Base-by-base conservation (phyloP, 2,797 vertebrate genomes). In the Rhodeus uyekii region DNA sequence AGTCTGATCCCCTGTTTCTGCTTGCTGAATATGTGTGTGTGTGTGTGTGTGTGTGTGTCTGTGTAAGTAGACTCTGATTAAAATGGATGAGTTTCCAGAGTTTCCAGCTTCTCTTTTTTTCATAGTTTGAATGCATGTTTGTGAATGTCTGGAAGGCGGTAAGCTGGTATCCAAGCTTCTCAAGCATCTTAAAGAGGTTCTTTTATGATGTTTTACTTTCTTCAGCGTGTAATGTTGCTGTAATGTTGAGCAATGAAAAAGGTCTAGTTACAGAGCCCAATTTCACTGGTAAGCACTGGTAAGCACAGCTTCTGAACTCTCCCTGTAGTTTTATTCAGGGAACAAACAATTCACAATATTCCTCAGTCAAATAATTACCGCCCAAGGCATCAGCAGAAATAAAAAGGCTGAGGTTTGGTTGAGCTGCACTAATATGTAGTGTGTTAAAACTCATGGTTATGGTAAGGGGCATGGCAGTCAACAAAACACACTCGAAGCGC, bases 81-180 rank as follows among this genome's bases (percentile, higher is more conserved):
- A 83, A 90, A 87, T 83, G 83, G 83, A 92, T 80, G 79, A 85
- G 80, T 73, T 68, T 65, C 32, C 34, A 46, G 24, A 73, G 53
- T 42, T 71, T 83, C 80, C 48, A 39, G 61, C n/a, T 65, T 65
- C 9, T 82, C 29, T 67, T 38, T 60, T n/a, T 81, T 42, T 39
- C 16, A 32, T 55, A 76, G 48, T 29, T 42, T 14, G 8, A 24
- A 18, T 60, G 6, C 19, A 1, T 67, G 55, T 53, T 60, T 39
- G 24, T 55, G n/a, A 13, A 55, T 55, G 53, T 58, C n/a, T 27
- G 53, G 22, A 55, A 55, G 53, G 53, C 1, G 34, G 27, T 18
- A 61, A 61, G 6, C 27, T 61, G 58, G 13, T 60, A 27, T 61
- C 27, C 27, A 61, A 4, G 60, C 60, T 61, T 61, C 29, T 61